Evolutionary conservation across 2,888 invertebrate species (phyloP), one percentile per base, ranked within the genome.

Genomic region (Mycalesis mineus): DNA sequence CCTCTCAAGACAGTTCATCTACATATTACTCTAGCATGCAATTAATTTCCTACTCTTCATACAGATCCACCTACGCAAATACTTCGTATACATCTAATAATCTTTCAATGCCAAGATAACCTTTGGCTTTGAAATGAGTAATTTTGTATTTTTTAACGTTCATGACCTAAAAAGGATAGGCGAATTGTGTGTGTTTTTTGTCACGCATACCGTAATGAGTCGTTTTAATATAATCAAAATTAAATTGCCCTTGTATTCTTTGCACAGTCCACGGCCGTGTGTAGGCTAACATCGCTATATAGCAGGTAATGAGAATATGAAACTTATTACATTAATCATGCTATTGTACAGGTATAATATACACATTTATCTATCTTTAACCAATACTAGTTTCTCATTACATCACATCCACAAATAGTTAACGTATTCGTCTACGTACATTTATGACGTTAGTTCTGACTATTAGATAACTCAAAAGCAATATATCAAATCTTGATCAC

Each of bases 401-500:
- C 44, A 28, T 44, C 28, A 29, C 13, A 44, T 44, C 28, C 7
- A 44, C 13, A 13, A 28, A 28, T 44, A 7, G 28, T 39, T n/a
- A 37, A 33, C 33, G 33, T 33, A 7, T 33, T 33, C 33, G 7
- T n/a, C 13, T 14, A 39, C 37, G 39, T 2, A 13, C 14, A 39
- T n/a, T 42, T 13, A 28, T 44, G 22, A 37, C n/a, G 22, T 28
- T 36, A 37, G 13, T 28, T 33, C 22, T 36, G 29, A 15, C 8
- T 29, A 47, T 57, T 59, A 55, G 61, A 57, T 58, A 67, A 60
- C 60, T 62, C 49, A 51, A 48, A 57, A 58, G 59, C 63, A 63
- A 68, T 67, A 67, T 62, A 68, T 67, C 65, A 65, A 50, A 63
- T 55, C 51, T 63, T 57, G 66, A 69, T 68, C 74, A 75, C 77